A percentile compares a stretch with the other conserved stretches of the same genome.
Evolutionary conservation across 2,888 invertebrate species (phyloP).

Genomic region (Camponotus fellah): DNA sequence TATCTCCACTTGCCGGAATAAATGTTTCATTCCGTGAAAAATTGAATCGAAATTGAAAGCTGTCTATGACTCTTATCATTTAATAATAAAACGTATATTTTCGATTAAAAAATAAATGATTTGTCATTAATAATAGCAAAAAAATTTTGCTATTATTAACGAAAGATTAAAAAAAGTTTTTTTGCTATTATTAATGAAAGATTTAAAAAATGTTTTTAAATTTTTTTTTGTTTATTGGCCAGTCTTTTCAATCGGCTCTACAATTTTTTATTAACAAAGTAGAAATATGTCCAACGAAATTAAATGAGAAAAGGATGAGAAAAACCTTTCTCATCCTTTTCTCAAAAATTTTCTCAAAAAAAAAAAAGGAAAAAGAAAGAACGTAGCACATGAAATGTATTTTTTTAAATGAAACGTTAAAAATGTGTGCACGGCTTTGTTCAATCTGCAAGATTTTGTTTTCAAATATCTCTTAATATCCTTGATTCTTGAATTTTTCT

Average conservation of each 20-base stretch:
- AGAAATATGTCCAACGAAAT: constrained; percentile 1
- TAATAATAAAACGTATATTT: background rate
- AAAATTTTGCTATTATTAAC: background rate
- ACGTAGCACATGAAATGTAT: background rate
- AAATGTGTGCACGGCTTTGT: background rate
- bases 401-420: background rate
- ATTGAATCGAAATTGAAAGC: constrained; percentile 2
- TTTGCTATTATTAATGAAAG: background rate
- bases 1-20: background rate
- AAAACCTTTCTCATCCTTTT: no score
- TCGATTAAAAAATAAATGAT: background rate
- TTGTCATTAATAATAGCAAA: background rate
- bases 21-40: constrained; percentile 14
- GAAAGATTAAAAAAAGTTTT: background rate
- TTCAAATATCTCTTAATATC: constrained; percentile 8
- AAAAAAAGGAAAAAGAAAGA: no score
- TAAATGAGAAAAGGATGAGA: background rate
- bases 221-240: background rate
- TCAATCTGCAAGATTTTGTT: background rate
- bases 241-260: background rate
- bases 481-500: background rate
- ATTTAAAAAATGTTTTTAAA: background rate
- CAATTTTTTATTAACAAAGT: background rate
- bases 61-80: background rate
- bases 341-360: background rate